Evolutionary conservation across 2,888 invertebrate genomes (phyloP).

Genomic region (Acanthosepion lycidas): DNA sequence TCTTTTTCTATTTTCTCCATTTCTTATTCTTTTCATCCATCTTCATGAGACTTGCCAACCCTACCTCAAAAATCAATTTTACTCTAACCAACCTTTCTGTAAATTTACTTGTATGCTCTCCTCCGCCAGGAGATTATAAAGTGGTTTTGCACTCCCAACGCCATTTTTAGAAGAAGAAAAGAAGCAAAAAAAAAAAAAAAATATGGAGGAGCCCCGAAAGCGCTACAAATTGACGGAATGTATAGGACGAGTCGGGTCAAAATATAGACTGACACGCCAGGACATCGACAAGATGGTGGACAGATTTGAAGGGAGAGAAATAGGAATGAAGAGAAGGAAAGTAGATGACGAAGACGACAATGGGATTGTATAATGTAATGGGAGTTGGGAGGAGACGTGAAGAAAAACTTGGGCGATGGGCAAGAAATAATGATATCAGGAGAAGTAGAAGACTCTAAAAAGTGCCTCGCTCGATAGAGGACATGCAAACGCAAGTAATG

Average conservation of each 20-base stretch:
- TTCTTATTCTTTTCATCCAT: neutral
- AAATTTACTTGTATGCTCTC: neutral
- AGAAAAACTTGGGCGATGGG: neutral
- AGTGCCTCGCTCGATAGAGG: neutral
- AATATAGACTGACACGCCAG: neutral
- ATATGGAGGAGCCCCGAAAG: neutral
- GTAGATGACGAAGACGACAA: neutral
- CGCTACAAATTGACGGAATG: conserved; percentile 21
- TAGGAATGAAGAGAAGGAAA: neutral
- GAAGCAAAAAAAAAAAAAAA: neutral
- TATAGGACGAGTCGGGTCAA: neutral
- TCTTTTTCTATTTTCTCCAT: neutral
- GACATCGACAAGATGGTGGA: neutral
- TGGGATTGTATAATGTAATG: neutral
- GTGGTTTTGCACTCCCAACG: neutral
- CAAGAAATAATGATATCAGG: neutral
- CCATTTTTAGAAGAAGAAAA: neutral
- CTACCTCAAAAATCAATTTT: conserved; percentile 11
- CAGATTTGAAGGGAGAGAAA: neutral
- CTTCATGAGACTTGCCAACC: neutral
- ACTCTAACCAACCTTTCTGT: neutral
- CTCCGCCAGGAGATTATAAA: conserved; percentile 33
- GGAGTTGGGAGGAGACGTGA: neutral
- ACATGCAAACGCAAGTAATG: neutral
- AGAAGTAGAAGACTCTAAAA: neutral